Percentiles rank a stretch among this genome's conserved stretches.
phyloP scores from a whole-genome alignment of 2,888 invertebrate species.

The Drosophila dives region DNA sequence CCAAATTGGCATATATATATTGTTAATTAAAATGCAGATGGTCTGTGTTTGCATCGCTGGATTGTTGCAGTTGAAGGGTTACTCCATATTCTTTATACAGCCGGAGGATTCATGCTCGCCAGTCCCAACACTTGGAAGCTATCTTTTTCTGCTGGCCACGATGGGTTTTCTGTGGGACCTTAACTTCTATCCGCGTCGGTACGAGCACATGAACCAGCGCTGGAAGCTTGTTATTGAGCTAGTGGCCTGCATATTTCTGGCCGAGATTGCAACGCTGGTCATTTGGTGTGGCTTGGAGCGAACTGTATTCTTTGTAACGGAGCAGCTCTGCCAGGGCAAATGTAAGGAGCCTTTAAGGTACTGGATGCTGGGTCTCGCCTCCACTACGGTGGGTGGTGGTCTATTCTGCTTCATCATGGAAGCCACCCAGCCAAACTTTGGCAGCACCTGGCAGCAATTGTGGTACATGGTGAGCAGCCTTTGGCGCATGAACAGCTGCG shows the following conservation, averaged over 20 bases:
- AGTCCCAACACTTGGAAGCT: slow-evolving; percentile 72
- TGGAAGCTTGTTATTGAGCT: slow-evolving; percentile 65
- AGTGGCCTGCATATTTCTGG: slow-evolving; percentile 58
- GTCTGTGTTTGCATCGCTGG: slow-evolving; percentile 61
- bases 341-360: slow-evolving; percentile 19
- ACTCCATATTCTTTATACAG: slow-evolving; percentile 70
- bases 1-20: slow-evolving; percentile 2
- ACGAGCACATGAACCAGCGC: slow-evolving; percentile 61
- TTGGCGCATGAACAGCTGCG: slow-evolving; percentile 24
- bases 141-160: slow-evolving; percentile 69
- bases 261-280: slow-evolving; percentile 65
- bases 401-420: slow-evolving; percentile 44
- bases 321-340: not conserved
- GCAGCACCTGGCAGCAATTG: not conserved
- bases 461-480: slow-evolving; percentile 17
- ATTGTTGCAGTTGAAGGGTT: slow-evolving; percentile 63
- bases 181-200: slow-evolving; percentile 70
- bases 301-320: slow-evolving; percentile 25
- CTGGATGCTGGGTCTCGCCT: slow-evolving; percentile 23
- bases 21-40: slow-evolving; percentile 32
- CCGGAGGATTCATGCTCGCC: slow-evolving; percentile 70
- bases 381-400: slow-evolving; percentile 7
- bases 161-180: slow-evolving; percentile 66
- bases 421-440: slow-evolving; percentile 29
- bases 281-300: slow-evolving; percentile 77